phyloP scores from a whole-genome alignment of 2,113 vertebrate species.

The Myotis lucifugus region DNA sequence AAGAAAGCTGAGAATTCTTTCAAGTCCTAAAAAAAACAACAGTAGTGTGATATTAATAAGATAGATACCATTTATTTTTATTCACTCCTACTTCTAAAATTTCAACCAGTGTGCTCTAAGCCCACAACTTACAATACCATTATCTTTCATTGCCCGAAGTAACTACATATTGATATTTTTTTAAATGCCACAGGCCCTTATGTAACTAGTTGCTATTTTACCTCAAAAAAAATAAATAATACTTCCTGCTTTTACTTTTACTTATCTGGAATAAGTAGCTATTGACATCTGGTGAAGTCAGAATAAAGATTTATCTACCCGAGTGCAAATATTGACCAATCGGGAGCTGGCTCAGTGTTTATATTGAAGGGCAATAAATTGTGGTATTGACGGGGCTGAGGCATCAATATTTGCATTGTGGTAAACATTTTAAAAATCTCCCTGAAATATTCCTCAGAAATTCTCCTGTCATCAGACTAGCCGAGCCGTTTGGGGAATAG shows the following conservation, averaged over 20 bases:
- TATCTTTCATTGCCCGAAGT: constrained; percentile 85
- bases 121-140: constrained; percentile 67
- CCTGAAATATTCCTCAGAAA: constrained; percentile 83
- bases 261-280: constrained; percentile 87
- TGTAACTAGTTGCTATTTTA: constrained; percentile 88
- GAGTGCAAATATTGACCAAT: constrained; percentile 87
- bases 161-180: constrained; percentile 85
- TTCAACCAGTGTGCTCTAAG: constrained; percentile 55
- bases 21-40: constrained; percentile 44
- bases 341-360: constrained; percentile 85
- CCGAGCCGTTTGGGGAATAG: constrained; percentile 40
- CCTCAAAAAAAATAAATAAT: constrained; percentile 85
- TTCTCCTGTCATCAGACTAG: not conserved
- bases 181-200: constrained; percentile 84
- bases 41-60: constrained; percentile 65
- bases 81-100: constrained; percentile 63
- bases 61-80: constrained; percentile 71
- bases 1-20: constrained; percentile 52
- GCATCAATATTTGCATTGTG: constrained; percentile 88
- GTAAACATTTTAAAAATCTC: constrained; percentile 87
- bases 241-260: constrained; percentile 85
- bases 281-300: constrained; percentile 84
- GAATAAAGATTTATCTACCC: constrained; percentile 89
- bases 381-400: constrained; percentile 83
- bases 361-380: constrained; percentile 89